Evolutionary conservation across 2,888 invertebrate species (phyloP), one percentile per base, ranked within the genome.

Genomic region (Eumacrocentrus americanus): DNA sequence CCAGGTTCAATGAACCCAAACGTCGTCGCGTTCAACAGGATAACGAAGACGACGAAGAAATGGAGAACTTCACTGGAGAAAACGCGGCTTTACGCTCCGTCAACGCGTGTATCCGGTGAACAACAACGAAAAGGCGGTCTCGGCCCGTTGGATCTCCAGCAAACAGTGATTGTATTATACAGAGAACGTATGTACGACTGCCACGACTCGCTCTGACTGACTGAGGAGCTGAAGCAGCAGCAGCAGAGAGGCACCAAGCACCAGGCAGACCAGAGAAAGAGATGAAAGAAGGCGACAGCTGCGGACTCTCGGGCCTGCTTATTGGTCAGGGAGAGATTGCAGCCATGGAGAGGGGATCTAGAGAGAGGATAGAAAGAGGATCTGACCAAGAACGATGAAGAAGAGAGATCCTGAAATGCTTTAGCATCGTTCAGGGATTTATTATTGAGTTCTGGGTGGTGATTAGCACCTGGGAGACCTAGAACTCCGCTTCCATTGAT

Each of bases 131-230:
- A 42, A 23, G 11, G 11, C 40, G 9, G 42, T 7, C 23, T 42
- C 25, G 29, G 11, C 11, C 5, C 9, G 16, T 22, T 53, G 29
- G 11, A 42, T 42, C 7, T 25, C 29, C 12, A 1, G 22, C 14
- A n/a, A 16, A 23, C 4, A 25, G 23, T 42, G 29, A 53, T 25
- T 53, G 12, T 14, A 40, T 25, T 3, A 16, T 14, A 4, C 25
- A 25, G 5, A 40, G n/a, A 40, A 23, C 12, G 3, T 12, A 25
- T 16, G n/a, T 5, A 11, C 18, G 16, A 11, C 9, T 55, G 16
- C 61, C 48, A 52, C 61, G 57, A 42, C 57, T 38, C 18, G 50
- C 54, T 62, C 63, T 57, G 56, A 58, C 58, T 58, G 64, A 67
- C 67, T 67, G 64, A 59, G 25, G 34, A 42, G 48, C 48, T 48